Conservation (phyloP, 2,888 invertebrate genomes). For the Drosophila phalerata region DNA sequence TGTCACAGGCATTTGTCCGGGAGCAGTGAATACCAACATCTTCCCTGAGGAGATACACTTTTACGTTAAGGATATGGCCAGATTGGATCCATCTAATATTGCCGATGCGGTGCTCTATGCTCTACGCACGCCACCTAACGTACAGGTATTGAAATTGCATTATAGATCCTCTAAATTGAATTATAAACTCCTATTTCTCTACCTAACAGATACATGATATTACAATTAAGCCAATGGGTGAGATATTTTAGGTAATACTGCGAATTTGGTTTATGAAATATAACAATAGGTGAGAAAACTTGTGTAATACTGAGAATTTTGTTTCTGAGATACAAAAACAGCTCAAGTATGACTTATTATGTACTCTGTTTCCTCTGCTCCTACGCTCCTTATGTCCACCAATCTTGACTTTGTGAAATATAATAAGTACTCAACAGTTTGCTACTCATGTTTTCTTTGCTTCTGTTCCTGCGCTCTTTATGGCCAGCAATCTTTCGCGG, state of each 20-base stretch:
- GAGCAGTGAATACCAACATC: constrained; percentile 84
- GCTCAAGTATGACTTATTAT: too few relatives aligned
- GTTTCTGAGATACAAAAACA: too few relatives aligned
- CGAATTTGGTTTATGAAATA: constrained; percentile 22
- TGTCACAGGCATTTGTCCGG: constrained; percentile 84
- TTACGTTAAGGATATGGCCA: constrained; percentile 83
- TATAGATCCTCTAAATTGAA: neutral
- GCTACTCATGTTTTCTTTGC: constrained; percentile 16
- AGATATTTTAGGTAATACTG: constrained; percentile 75
- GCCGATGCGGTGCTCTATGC: constrained; percentile 84
- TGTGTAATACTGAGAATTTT: too few relatives aligned
- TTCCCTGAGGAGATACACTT: constrained; percentile 83
- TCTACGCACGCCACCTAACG: constrained; percentile 81
- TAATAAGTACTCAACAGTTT: constrained; percentile 18
- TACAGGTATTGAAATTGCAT: constrained; percentile 72
- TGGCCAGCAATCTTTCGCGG: constrained; percentile 73
- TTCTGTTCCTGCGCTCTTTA: constrained; percentile 19
- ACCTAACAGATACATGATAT: constrained; percentile 81
- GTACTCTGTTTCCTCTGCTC: too few relatives aligned
- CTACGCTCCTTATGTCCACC: too few relatives aligned
- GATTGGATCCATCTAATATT: constrained; percentile 81
- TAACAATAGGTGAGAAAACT: neutral
- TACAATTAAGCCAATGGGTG: constrained; percentile 77
- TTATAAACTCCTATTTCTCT: neutral
- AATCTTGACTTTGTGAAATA: neutral